Percentiles rank a stretch among this genome's conserved stretches.
Evolutionary conservation across 1,140 invertebrate species (phyloP).

Genomic region (Phocides pigmalion): DNA sequence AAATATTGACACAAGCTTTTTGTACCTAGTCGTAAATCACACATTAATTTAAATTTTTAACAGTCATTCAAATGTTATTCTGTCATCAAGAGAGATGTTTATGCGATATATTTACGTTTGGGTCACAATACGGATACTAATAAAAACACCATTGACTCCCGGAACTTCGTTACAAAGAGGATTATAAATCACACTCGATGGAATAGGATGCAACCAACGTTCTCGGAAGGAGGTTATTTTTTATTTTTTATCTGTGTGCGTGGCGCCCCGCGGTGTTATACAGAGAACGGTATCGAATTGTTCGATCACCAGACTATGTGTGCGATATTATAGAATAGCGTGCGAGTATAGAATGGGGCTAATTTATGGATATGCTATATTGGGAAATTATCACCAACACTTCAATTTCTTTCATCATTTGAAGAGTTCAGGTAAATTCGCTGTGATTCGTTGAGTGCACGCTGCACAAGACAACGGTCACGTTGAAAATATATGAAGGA

Average conservation of each 20-base stretch:
- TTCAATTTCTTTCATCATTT: too few relatives aligned
- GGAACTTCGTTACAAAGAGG: constrained; percentile 62
- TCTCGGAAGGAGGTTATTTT: constrained; percentile 35
- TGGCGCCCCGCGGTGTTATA: constrained; percentile 34
- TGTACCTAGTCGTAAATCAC: neutral
- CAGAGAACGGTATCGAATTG: constrained; percentile 15
- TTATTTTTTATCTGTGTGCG: constrained; percentile 18
- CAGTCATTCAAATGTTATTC: constrained; percentile 7
- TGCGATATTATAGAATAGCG: constrained; percentile 41
- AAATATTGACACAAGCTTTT: neutral
- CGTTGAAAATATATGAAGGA: too few relatives aligned
- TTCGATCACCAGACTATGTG: constrained; percentile 36
- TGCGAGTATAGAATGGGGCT: neutral
- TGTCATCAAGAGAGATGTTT: constrained; percentile 19
- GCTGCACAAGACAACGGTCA: too few relatives aligned
- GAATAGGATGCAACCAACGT: constrained; percentile 38
- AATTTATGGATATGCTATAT: constrained; percentile 22
- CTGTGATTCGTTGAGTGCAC: too few relatives aligned
- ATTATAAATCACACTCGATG: constrained; percentile 62
- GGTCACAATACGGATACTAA: constrained; percentile 56
- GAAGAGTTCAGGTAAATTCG: too few relatives aligned
- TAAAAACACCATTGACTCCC: constrained; percentile 66
- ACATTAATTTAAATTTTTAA: neutral
- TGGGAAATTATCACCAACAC: neutral
- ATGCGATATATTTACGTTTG: constrained; percentile 45